phyloP scores from a whole-genome alignment of 30 jellyfish, hydroid and myxozoan genomes.

The Pelagia noctiluca region DNA sequence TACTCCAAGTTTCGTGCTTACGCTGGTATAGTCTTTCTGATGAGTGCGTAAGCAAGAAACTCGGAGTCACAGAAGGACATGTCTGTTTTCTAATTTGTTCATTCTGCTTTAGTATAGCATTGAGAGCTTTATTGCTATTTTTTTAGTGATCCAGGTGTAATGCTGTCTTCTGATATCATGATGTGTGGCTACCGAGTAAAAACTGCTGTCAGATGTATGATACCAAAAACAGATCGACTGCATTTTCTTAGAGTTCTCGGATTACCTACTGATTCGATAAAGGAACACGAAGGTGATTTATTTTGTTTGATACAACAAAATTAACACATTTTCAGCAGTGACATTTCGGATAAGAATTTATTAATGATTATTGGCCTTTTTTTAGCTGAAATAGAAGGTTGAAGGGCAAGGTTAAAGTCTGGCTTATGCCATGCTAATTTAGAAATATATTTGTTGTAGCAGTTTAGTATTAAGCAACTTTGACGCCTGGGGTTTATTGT shows the following conservation, averaged over 20 bases:
- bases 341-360: too few species aligned
- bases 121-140: too few species aligned
- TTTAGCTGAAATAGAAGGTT: background rate
- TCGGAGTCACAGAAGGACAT: background rate
- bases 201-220: slow-evolving; percentile 80
- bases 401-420: background rate
- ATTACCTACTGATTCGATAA: slow-evolving; percentile 56
- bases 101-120: too few species aligned
- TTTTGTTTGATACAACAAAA: slow-evolving; percentile 13
- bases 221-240: slow-evolving; percentile 87
- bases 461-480: background rate
- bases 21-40: background rate
- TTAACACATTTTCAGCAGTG: background rate
- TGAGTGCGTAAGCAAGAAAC: background rate
- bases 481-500: too few species aligned
- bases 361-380: too few species aligned
- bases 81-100: too few species aligned
- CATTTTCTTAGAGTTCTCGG: slow-evolving; percentile 86
- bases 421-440: background rate
- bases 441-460: background rate
- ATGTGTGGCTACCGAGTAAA: slow-evolving; percentile 91
- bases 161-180: slow-evolving; percentile 72
- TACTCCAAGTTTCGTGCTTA: background rate
- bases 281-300: background rate
- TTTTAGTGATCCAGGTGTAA: background rate